Conservation (phyloP, 2,797 vertebrate species). For the Potorous gilbertii region DNA sequence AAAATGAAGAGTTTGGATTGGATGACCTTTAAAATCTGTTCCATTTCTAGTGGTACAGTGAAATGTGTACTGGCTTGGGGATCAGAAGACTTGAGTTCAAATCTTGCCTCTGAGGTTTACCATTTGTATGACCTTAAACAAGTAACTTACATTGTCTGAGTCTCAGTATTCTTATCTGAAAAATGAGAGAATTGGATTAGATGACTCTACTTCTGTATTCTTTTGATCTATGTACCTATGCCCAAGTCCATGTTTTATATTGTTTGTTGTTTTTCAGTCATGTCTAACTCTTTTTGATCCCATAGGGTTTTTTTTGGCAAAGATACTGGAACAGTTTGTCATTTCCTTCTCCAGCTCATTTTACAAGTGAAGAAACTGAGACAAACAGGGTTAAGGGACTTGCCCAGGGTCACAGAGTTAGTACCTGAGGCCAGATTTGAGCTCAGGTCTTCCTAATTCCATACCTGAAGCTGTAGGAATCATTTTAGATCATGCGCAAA, state of each 20-base stretch:
- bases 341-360: neutral
- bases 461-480: neutral
- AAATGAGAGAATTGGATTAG: neutral
- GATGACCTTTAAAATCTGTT: neutral
- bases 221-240: neutral
- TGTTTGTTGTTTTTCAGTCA: neutral
- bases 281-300: neutral
- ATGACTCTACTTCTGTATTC: neutral
- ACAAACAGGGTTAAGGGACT: neutral
- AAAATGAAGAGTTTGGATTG: neutral
- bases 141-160: neutral
- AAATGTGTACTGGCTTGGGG: neutral
- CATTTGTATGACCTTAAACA: neutral
- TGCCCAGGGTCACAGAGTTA: neutral
- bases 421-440: neutral
- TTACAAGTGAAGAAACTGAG: neutral
- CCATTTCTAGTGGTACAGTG: neutral
- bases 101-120: neutral
- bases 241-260: no score
- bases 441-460: neutral
- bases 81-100: neutral
- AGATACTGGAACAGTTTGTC: neutral
- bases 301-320: neutral
- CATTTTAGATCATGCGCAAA: neutral
- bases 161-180: neutral